These are phyloP conservation scores for Motacilla tschutschensis DNA, from an alignment of 2,113 vertebrate species.

Conservation along the genomic window DNA sequence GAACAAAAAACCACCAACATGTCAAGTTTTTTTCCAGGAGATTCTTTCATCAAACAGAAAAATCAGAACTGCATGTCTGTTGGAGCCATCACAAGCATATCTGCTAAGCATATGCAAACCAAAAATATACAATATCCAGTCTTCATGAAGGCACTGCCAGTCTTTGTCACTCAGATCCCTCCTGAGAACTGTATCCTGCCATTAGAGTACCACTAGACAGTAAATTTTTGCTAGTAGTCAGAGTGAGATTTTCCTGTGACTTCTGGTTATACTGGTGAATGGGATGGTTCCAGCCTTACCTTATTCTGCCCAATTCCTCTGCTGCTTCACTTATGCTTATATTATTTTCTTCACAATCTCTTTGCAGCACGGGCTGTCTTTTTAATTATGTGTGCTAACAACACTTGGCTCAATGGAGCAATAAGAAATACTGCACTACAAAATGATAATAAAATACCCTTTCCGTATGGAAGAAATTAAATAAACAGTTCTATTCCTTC, in stretches of 20 bases:
- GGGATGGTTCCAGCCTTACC: not conserved
- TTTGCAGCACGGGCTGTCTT: not conserved
- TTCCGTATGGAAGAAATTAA: slow-evolving; percentile 9
- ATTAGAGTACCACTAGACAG: not conserved
- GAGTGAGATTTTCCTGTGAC: not conserved
- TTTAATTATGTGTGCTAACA: not conserved
- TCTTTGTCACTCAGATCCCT: not conserved
- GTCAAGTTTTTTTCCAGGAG: not conserved
- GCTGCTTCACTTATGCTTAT: not conserved
- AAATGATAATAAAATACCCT: not conserved
- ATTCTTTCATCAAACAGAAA: not conserved
- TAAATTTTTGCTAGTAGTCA: not conserved
- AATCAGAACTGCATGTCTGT: not conserved
- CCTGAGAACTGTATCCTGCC: not conserved
- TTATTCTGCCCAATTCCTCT: not conserved
- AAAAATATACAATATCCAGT: not conserved
- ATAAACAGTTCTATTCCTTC: slow-evolving; percentile 18
- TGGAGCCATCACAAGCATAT: not conserved
- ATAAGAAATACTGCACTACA: not conserved
- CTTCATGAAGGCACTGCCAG: not conserved
- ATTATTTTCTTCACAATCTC: not conserved
- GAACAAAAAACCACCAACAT: not conserved
- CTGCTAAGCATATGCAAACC: not conserved
- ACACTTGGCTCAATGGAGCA: not conserved
- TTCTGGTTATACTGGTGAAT: not conserved